phyloP scores from a whole-genome alignment of 2,113 vertebrate genomes.

The Morone saxatilis region DNA sequence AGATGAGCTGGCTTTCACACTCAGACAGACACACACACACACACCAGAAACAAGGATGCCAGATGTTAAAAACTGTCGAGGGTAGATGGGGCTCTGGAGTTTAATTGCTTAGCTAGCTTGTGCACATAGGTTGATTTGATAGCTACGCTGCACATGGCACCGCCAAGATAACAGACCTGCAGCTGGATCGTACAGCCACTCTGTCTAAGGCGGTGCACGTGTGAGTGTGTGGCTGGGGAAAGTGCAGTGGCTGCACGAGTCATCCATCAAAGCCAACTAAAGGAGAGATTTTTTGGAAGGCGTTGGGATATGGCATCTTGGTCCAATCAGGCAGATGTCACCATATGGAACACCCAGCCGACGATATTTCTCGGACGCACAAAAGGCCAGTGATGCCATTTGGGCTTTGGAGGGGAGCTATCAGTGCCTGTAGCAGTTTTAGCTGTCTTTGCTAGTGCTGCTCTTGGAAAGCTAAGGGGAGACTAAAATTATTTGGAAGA shows the following conservation, averaged over 20 bases:
- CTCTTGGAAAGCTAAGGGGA: conserved; percentile 24
- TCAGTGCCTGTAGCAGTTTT: conserved; percentile 20
- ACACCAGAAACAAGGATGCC: conserved; percentile 61
- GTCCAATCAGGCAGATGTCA: conserved; percentile 74
- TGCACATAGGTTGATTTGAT: conserved; percentile 70
- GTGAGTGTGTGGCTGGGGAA: conserved; percentile 40
- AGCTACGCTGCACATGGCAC: conserved; percentile 58
- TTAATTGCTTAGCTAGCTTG: conserved; percentile 76
- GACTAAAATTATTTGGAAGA: conserved; percentile 32
- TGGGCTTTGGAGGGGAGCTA: conserved; percentile 48
- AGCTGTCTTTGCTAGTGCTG: conserved; percentile 3
- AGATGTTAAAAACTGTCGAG: conserved; percentile 76
- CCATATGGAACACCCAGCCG: conserved; percentile 62
- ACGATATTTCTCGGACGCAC: conserved; percentile 57
- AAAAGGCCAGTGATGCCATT: conserved; percentile 63
- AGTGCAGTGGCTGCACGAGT: conserved; percentile 71
- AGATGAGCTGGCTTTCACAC: conserved; percentile 66
- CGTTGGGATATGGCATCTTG: conserved; percentile 42
- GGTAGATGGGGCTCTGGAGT: conserved; percentile 57
- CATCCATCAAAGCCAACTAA: conserved; percentile 78
- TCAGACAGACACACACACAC: conserved; percentile 12
- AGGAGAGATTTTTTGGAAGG: conserved; percentile 58
- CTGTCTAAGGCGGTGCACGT: conserved; percentile 23
- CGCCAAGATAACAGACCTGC: conserved; percentile 61
- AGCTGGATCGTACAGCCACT: conserved; percentile 53